Evolutionary conservation across 2,113 vertebrate species (phyloP), one percentile per base, ranked within the genome.

Genomic region (Cyphomyrus plagiostoma): DNA sequence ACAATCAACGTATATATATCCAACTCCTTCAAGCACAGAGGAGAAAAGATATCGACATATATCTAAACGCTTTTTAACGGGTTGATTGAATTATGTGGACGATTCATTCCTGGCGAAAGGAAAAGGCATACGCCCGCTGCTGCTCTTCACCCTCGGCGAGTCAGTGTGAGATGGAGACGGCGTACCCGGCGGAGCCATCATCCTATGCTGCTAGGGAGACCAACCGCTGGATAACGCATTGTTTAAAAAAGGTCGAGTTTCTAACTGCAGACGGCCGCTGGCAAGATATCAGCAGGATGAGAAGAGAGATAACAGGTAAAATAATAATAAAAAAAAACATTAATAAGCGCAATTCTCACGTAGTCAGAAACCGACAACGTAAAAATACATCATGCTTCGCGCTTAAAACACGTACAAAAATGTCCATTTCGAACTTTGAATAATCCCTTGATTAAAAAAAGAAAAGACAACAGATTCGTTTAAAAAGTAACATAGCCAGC

Each of bases 81-180:
- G 90, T 80, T 91, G 90, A 92, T 91, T 92, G 85, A 88, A 91
- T 93, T 90, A 93, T 94, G 92, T n/a, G 90, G 90, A 92, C 89
- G 85, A 92, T 93, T 87, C 93, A 93, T 94, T 92, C 92, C 91
- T 91, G 39, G 56, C 56, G 7, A 48, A 80, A 92, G 89, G 89
- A 94, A 94, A 91, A 92, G 93, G 91, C 92, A 88, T 62, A 15
- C 90, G 84, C 89, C 62, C 77, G 49, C 39, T 45, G 89, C 88
- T 89, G n/a, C 26, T 17, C 58, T 66, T n/a, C 35, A 45, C 21
- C 56, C 87, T 21, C 10, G 86, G 17, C 21, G 86, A 58, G 49
- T 23, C 48, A 30, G n/a, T 86, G 46, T 53, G 30, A 23, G 46
- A 48, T 62, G 82, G 48, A 35, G 70, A 21, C 13, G 23, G 82